Percentiles rank a stretch among this genome's conserved stretches.
phyloP scores from a whole-genome alignment of 2,888 invertebrate genomes.

The Epinotia brunnichana region DNA sequence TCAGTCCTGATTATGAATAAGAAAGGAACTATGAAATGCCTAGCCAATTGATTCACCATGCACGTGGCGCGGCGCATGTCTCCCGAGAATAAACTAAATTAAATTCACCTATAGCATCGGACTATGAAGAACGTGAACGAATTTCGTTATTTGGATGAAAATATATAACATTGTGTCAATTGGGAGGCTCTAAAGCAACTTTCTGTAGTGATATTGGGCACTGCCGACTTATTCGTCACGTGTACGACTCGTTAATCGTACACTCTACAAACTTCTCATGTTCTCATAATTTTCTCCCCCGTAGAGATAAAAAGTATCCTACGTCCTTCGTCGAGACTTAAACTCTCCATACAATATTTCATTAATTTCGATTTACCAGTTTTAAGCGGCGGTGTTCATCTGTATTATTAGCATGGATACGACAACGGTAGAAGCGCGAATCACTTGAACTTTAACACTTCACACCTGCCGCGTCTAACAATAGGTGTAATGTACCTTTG shows the following conservation, averaged over 20 bases:
- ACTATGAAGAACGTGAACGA: background rate
- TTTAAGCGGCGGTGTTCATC: background rate
- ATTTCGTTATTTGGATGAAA: background rate
- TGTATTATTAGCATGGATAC: background rate
- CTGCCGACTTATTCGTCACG: too few species aligned
- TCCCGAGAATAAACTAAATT: background rate
- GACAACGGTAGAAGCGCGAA: slow-evolving; percentile 58
- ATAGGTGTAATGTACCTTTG: slow-evolving; percentile 50
- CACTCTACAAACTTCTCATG: background rate
- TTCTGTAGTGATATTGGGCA: too few species aligned
- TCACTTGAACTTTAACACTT: slow-evolving; percentile 44
- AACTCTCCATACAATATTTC: background rate
- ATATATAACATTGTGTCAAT: too few species aligned
- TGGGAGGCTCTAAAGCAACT: too few species aligned
- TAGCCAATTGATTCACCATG: slow-evolving; percentile 11
- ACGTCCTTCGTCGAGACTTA: background rate
- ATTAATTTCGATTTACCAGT: background rate
- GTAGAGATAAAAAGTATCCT: background rate
- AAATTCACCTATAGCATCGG: background rate
- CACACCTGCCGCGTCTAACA: slow-evolving; percentile 48
- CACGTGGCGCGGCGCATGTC: background rate
- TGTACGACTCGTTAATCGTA: too few species aligned
- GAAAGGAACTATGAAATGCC: slow-evolving; percentile 5
- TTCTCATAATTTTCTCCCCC: background rate
- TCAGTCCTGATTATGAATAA: slow-evolving; percentile 20